Percentiles rank a stretch among this genome's conserved stretches.
These are phyloP conservation scores for Pituophis catenifer DNA, from an alignment of 2,113 vertebrate species.

Conservation along the genomic window DNA sequence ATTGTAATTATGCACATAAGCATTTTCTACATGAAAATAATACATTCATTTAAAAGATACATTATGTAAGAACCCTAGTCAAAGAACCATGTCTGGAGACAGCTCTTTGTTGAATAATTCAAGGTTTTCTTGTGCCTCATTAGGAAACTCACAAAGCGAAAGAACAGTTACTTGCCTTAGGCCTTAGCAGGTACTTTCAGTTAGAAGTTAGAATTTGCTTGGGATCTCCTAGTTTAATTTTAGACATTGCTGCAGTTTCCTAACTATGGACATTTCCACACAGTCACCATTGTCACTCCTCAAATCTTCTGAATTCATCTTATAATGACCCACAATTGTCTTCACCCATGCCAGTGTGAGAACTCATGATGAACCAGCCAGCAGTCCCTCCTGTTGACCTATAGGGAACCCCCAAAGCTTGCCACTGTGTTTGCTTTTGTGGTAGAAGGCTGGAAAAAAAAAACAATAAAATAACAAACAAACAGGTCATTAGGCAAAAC, in stretches of 20 bases:
- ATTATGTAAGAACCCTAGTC: neutral
- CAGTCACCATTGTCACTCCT: neutral
- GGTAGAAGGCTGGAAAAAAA: neutral
- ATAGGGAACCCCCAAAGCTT: neutral
- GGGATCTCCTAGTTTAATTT: neutral
- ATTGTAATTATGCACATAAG: neutral
- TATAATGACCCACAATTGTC: neutral
- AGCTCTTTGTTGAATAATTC: neutral
- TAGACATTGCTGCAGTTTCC: neutral
- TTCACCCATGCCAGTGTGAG: neutral
- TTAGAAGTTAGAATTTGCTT: neutral
- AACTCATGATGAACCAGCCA: neutral
- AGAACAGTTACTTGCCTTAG: neutral
- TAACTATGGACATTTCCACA: neutral
- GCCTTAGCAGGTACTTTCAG: neutral
- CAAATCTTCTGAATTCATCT: neutral
- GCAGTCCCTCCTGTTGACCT: neutral
- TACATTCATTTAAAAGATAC: neutral
- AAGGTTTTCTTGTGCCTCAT: neutral
- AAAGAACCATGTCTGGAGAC: neutral
- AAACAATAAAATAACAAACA: neutral
- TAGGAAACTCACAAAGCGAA: neutral
- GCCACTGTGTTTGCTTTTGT: neutral
- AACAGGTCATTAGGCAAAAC: neutral
- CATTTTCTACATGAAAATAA: neutral